Conservation (phyloP, 1,140 invertebrate genomes). For the Neodiprion lecontei region DNA sequence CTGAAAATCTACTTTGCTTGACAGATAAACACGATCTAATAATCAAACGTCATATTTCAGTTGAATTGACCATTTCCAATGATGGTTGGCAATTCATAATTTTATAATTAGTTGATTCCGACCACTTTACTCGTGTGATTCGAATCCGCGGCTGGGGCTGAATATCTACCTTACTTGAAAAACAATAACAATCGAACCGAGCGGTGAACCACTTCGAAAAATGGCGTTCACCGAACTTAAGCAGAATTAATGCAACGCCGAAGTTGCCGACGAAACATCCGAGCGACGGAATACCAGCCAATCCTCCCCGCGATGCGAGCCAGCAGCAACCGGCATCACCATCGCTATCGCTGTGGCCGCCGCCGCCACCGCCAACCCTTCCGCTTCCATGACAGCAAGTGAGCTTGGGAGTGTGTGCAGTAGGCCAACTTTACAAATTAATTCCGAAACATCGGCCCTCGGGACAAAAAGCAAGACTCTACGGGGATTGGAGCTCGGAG, state of each 20-base stretch:
- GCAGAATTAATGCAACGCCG: not conserved
- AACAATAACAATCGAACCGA: too few relatives aligned
- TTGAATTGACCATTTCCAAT: too few relatives aligned
- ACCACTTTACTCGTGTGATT: too few relatives aligned
- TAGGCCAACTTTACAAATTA: constrained; percentile 30
- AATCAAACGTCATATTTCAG: too few relatives aligned
- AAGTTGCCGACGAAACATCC: not conserved
- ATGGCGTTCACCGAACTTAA: not conserved
- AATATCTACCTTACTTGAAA: too few relatives aligned
- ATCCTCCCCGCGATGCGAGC: not conserved
- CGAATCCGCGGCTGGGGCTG: too few relatives aligned
- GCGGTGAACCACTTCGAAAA: too few relatives aligned
- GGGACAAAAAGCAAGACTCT: constrained; percentile 15
- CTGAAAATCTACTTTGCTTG: too few relatives aligned
- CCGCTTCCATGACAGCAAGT: constrained; percentile 4
- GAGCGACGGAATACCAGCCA: not conserved
- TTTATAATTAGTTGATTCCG: too few relatives aligned
- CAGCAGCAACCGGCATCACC: constrained; percentile 1
- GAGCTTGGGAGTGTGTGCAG: not conserved
- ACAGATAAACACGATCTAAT: too few relatives aligned
- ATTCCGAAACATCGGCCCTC: constrained; percentile 32
- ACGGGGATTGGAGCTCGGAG: constrained; percentile 20
- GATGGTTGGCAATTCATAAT: too few relatives aligned
- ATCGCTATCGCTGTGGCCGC: not conserved
- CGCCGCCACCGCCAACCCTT: not conserved